phyloP scores from a whole-genome alignment of 2,113 vertebrate genomes.

The Galemys pyrenaicus region DNA sequence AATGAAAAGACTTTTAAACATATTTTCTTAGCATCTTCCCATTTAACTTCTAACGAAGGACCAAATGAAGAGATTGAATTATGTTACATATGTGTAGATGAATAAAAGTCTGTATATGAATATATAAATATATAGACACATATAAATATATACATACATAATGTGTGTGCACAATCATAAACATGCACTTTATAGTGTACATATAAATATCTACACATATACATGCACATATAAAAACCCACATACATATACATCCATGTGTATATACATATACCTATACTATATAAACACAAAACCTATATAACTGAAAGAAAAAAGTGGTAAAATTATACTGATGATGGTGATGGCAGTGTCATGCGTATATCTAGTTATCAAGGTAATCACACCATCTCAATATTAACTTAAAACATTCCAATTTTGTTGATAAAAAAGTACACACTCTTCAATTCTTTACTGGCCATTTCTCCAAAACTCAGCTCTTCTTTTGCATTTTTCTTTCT shows the following conservation, averaged over 20 bases:
- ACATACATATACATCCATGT: neutral
- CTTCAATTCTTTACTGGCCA: neutral
- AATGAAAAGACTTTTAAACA: conserved; percentile 16
- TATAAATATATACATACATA: no score
- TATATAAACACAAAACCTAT: neutral
- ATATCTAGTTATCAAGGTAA: conserved; percentile 32
- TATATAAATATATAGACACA: neutral
- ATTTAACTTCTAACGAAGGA: conserved; percentile 31
- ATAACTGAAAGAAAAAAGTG: neutral
- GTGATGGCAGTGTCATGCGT: neutral
- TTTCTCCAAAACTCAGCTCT: neutral
- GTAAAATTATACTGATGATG: neutral
- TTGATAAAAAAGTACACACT: neutral
- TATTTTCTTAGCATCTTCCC: neutral
- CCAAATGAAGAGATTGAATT: neutral
- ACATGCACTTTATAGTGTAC: neutral
- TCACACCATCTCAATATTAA: neutral
- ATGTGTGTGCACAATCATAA: neutral
- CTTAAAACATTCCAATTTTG: conserved; percentile 1
- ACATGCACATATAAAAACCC: neutral
- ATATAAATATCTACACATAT: neutral
- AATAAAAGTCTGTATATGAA: no score
- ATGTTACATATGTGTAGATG: neutral
- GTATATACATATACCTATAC: neutral
- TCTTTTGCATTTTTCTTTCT: neutral